Percentiles rank a stretch among this genome's conserved stretches.
phyloP scores from a whole-genome alignment of 2,888 invertebrate species.

The Phortica okadai region DNA sequence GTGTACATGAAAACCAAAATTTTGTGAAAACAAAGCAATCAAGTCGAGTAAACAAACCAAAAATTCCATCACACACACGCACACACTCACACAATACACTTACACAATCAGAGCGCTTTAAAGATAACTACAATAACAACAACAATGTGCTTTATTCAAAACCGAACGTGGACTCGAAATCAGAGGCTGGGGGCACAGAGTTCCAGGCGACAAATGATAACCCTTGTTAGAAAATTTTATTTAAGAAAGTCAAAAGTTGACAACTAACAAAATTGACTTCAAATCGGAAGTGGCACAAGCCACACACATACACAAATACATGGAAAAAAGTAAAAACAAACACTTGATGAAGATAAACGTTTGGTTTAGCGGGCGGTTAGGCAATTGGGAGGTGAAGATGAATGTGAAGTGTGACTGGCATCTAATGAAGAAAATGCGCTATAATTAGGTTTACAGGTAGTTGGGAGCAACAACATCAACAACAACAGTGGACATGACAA shows the following conservation, averaged over 20 bases:
- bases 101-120: no score
- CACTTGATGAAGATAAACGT: no score
- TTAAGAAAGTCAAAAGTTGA: conserved; percentile 44
- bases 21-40: conserved; percentile 68
- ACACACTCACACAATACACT: no score
- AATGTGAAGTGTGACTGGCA: not conserved
- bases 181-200: not conserved
- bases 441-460: not conserved
- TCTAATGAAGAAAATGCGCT: not conserved
- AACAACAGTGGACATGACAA: no score
- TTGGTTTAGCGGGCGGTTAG: no score
- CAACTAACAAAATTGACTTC: conserved; percentile 42
- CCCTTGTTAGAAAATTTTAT: conserved; percentile 46
- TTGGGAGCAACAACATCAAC: no score
- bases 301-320: not conserved
- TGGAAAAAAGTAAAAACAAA: no score
- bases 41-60: conserved; percentile 65
- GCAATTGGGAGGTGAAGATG: not conserved
- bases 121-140: no score
- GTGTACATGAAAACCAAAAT: conserved; percentile 50
- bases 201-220: conserved; percentile 49
- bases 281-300: not conserved
- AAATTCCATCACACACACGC: not conserved
- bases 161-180: no score
- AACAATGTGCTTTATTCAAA: no score